Base-by-base conservation (phyloP, 1,140 invertebrate genomes). In the Cepaea nemoralis region DNA sequence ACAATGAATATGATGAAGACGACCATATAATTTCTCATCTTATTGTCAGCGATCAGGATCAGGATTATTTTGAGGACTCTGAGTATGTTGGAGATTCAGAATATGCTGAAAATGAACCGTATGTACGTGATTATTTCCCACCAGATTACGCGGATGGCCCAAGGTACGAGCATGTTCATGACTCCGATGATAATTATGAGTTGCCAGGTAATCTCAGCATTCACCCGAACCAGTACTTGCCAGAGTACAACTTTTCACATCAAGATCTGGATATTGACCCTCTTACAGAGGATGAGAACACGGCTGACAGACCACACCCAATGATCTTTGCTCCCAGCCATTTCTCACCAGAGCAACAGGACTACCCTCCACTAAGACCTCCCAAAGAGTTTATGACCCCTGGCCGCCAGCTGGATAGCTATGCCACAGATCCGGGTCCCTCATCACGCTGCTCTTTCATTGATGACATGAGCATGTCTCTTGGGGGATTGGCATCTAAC, bases 201-300 rank as follows among this genome's bases (percentile, higher is more conserved):
- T 86, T 88, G 81, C 89, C 83, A 77, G 87, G 93, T 93, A 94
- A 94, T 84, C 94, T 94, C 90, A 92, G 95, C 85, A 93, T 95
- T 83, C 95, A 97, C 93, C 95, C 95, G 67, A 95, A 97, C 91
- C 94, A 95, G 76, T 97, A 97, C 92, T 93, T 97, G 86, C 96
- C 96, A 55, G 93, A 93, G 27, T 85, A 87, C 39, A 86, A 85
- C 71, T 82, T 81, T 66, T 83, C 86, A 37, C 81, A 83, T 45
- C 81, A 84, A 33, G 84, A 85, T 35, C 71, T 77, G 1, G 82
- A 82, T 63, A 63, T 83, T 14, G 74, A 82, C 48, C 87, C 89
- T 87, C 39, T 80, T 16, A 81, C 86, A 83, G 83, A 85, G 66
- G 83, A 83, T 59, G 85, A 86, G 16, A 86, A 88, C 63, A 84